Evolutionary conservation across 2,113 vertebrate species (phyloP).

Genomic region (Toxostoma redivivum): DNA sequence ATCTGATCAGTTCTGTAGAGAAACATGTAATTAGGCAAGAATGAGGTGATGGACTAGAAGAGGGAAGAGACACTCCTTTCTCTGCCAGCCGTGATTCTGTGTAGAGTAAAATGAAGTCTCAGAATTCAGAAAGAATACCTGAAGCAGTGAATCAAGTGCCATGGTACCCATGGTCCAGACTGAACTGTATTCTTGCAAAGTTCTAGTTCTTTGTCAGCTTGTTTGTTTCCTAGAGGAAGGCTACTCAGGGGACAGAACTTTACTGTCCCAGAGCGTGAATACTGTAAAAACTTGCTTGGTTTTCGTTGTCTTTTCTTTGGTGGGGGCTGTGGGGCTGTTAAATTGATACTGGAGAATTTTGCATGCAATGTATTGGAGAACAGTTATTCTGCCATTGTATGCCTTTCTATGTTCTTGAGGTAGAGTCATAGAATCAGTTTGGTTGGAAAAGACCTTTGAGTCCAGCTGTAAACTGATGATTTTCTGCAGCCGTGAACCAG

Average conservation of each 20-base stretch:
- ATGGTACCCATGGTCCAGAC: background rate
- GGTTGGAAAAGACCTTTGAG: background rate
- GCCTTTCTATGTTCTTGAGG: background rate
- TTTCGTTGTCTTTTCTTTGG: background rate
- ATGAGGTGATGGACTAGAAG: background rate
- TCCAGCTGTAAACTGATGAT: background rate
- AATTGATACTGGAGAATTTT: background rate
- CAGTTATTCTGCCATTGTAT: background rate
- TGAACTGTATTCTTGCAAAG: background rate
- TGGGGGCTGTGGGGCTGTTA: fast-evolving
- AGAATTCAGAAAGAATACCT: background rate
- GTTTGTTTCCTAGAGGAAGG: background rate
- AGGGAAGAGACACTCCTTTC: background rate
- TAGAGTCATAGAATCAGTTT: background rate
- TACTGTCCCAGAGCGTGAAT: background rate
- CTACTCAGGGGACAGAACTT: background rate
- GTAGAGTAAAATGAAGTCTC: background rate
- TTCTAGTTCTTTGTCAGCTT: background rate
- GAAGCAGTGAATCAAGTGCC: background rate
- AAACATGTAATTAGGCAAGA: background rate
- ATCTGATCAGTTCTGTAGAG: background rate
- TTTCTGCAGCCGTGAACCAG: background rate
- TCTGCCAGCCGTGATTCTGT: background rate
- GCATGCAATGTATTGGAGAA: background rate
- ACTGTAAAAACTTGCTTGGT: background rate